Base-by-base conservation (phyloP, 2,888 invertebrate genomes). In the Tholera decimalis region DNA sequence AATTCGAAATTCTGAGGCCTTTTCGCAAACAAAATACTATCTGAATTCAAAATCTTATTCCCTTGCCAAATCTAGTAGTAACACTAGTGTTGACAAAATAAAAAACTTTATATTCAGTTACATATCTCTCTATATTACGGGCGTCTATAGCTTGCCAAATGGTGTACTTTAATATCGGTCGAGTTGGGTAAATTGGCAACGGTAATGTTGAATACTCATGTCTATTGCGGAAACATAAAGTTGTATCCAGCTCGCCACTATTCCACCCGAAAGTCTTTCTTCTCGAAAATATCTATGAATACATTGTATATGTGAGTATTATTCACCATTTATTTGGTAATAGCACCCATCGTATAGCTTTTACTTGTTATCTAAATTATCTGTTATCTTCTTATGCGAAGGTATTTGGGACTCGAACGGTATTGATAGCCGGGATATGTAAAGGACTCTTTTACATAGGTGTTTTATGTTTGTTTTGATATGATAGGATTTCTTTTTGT, bases 341-440 rank as follows among this genome's bases (percentile, higher is more conserved):
- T 80, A 79, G 81, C 84, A 72, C 64, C 78, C 68, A 71, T 77
- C 60, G 79, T 89, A 91, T 91, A 83, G 85, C 85, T 88, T 89
- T 91, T 89, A 88, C 90, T 88, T 89, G 87, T 92, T 93, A 92
- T 92, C 91, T 92, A 90, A 92, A 93, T 90, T 92, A 90, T 92
- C 91, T 88, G 84, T 90, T 89, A 89, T 90, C 85, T 83, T 78
- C 80, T 83, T 80, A 82, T 84, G 82, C 74, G 59, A 77, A 85
- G 82, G 81, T 82, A 82, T 83, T 82, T 66, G 83, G 76, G 71
- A 73, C 80, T 82, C 77, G 78, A 85, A 85, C 67, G 73, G 68
- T 86, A 85, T 86, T 83, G 85, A 86, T 88, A 83, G 83, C 77
- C 53, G 79, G 80, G 79, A 85, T 85, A 83, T 81, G 82, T 77